A percentile compares a stretch with the other conserved stretches of the same genome.
Conservation (phyloP, 2,888 invertebrate species). For the Philaethria dido region DNA sequence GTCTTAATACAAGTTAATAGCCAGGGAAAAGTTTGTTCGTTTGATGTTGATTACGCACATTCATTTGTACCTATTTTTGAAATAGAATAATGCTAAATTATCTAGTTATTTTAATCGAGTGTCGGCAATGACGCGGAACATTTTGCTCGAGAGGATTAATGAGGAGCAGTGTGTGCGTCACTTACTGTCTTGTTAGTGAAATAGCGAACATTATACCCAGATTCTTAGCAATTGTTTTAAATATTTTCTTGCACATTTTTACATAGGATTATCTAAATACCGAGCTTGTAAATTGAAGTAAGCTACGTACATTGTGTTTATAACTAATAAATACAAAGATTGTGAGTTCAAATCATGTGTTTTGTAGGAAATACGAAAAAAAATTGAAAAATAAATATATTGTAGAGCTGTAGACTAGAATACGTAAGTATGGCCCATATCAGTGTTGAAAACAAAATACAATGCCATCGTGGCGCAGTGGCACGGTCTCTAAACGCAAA, state of each 20-base stretch:
- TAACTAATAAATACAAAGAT: neutral
- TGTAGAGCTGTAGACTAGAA: too few relatives aligned
- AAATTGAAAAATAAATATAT: too few relatives aligned
- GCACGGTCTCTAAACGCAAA: too few relatives aligned
- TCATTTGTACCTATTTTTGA: conserved; percentile 66
- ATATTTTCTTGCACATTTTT: neutral
- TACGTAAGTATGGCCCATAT: too few relatives aligned
- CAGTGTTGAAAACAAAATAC: too few relatives aligned
- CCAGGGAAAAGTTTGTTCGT: conserved; percentile 65
- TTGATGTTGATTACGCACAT: conserved; percentile 75
- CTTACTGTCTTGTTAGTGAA: conserved; percentile 25
- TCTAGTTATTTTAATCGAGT: conserved; percentile 63
- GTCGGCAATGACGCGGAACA: conserved; percentile 45
- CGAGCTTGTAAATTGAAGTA: too few relatives aligned
- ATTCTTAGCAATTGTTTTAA: conserved; percentile 6
- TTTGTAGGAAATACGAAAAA: neutral
- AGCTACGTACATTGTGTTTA: too few relatives aligned
- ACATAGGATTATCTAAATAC: neutral
- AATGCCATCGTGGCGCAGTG: too few relatives aligned
- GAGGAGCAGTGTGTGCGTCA: conserved; percentile 34
- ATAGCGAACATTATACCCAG: conserved; percentile 5
- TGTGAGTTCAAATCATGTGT: neutral
- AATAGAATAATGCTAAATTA: conserved; percentile 54
- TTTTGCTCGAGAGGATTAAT: conserved; percentile 36
- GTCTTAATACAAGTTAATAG: conserved; percentile 73